These are phyloP conservation scores for Chaetodon trifasciatus DNA, from an alignment of 2,797 vertebrate genomes.

Conservation along the genomic window DNA sequence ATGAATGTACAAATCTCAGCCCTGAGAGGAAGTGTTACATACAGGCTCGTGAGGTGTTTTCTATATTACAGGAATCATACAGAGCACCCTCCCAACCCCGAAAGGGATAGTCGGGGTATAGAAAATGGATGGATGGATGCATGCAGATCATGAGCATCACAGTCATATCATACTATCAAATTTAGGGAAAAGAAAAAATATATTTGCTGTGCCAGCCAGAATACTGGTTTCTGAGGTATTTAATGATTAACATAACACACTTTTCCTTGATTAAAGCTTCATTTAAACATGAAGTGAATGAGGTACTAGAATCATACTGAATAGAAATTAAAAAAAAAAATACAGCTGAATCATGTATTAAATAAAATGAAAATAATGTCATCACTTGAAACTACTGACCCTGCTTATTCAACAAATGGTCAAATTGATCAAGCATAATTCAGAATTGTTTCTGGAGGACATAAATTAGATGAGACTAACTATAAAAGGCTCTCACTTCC, in stretches of 20 bases:
- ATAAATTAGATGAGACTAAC: neutral
- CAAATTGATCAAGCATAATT: neutral
- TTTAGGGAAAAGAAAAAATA: neutral
- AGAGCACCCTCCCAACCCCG: too few relatives aligned
- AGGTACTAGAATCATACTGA: neutral
- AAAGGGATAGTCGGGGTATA: too few relatives aligned
- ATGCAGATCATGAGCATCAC: neutral
- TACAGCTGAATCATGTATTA: neutral
- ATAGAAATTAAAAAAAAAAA: neutral
- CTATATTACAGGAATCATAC: slow-evolving; percentile 1
- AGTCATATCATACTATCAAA: slow-evolving; percentile 3
- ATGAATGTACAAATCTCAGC: slow-evolving; percentile 34
- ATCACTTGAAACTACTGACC: slow-evolving; percentile 1
- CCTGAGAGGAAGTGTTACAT: slow-evolving; percentile 2
- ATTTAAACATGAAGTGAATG: neutral
- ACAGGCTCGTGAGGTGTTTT: neutral
- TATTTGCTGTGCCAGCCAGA: neutral
- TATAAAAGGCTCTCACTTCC: neutral
- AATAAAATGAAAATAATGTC: neutral
- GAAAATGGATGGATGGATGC: too few relatives aligned
- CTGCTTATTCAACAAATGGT: neutral
- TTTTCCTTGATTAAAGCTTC: neutral
- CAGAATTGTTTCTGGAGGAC: slow-evolving; percentile 12
- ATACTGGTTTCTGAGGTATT: neutral
- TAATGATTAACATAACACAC: neutral